Evolutionary conservation across 2,113 vertebrate species (phyloP).

Genomic region (Oenanthe oenanthe): DNA sequence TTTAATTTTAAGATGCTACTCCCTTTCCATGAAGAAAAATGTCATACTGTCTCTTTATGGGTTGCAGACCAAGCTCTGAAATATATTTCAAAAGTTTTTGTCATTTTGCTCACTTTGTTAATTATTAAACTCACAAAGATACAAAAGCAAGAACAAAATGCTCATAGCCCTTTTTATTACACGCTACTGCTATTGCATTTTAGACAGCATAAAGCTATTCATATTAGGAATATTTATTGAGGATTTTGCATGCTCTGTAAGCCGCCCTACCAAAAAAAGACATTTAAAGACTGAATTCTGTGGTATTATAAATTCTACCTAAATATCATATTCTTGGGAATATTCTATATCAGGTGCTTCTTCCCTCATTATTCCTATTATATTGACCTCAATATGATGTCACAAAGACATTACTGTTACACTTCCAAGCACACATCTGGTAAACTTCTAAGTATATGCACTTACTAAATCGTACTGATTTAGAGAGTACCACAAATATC

Average conservation of each 20-base stretch:
- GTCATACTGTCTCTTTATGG: background rate
- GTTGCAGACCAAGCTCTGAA: background rate
- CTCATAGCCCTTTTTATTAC: background rate
- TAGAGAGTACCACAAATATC: background rate
- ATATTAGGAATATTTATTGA: background rate
- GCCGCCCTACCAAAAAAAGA: no score
- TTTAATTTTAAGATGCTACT: background rate
- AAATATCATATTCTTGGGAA: background rate
- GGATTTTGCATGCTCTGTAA: background rate
- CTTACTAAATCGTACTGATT: background rate
- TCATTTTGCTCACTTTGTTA: background rate
- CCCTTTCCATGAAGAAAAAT: background rate
- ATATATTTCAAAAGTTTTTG: background rate
- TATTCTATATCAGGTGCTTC: background rate
- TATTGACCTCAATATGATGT: background rate
- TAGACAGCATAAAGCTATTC: background rate
- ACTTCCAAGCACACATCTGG: background rate
- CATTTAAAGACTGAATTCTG: background rate
- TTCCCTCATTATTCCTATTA: background rate
- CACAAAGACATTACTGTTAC: background rate
- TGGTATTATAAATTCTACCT: background rate
- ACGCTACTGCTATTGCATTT: background rate
- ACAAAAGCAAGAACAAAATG: background rate
- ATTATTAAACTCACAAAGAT: background rate
- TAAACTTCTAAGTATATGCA: background rate